Evolutionary conservation across 2,888 invertebrate species (phyloP), one percentile per base, ranked within the genome.

Genomic region (Beris chalybata): DNA sequence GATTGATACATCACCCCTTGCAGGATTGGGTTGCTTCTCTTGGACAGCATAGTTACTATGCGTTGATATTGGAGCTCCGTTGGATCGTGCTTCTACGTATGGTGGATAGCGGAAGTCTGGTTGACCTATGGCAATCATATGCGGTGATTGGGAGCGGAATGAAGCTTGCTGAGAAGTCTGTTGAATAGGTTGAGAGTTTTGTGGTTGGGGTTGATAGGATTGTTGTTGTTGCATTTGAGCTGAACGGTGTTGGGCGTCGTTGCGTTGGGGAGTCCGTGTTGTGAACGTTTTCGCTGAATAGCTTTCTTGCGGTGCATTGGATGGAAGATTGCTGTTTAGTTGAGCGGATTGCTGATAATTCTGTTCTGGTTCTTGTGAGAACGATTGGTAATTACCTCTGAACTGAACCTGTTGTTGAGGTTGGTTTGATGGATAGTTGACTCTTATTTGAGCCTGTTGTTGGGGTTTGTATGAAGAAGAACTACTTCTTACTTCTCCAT

Each of bases 91-190:
- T 52, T 72, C 70, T 30, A 70, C 69, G 54, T 71, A 65, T 9
- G 70, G 66, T 50, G 75, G 71, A 56, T 74, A 75, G 1, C 72
- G 72, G 64, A 73, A 74, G 53, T 74, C 73, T 6, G 75, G 72
- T 66, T 76, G 72, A 30, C 78, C 77, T 5, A 76, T 73, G 7
- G 74, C 65, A 3, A 77, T 70, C 73, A 74, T 75, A n/a, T 74
- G 75, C 5, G 78, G 75, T 12, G 30, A 29, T 11, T 53, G n/a
- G 4, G 29, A 11, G 6, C 31, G 53, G 53, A 53, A 30, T 29
- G 31, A 53, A 30, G 31, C 12, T 9, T n/a, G n/a, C 30, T 53
- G 53, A 1, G 29, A 9, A 7, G 56, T 38, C 5, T 15, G 43
- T 11, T 15, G 44, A 6, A 13, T 13, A 22, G 22, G 22, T 22